These are phyloP conservation scores for Pinctada fucata DNA, from an alignment of 2,888 invertebrate species.

Conservation along the genomic window DNA sequence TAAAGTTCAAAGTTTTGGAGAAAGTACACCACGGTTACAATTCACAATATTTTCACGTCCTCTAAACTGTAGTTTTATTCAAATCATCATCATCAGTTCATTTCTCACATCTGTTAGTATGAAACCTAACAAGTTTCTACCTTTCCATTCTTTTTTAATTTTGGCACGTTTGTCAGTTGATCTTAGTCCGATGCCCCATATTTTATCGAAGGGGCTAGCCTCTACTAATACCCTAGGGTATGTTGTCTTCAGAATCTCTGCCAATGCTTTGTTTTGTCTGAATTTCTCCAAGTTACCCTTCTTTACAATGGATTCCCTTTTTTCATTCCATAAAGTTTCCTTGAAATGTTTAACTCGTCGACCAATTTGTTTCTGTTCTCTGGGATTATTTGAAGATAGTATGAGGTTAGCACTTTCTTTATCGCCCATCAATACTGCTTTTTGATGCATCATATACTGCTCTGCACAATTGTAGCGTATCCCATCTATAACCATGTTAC, in stretches of 20 bases:
- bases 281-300: constrained; percentile 69
- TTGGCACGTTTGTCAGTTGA: constrained; percentile 58
- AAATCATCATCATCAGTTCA: constrained; percentile 46
- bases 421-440: constrained; percentile 74
- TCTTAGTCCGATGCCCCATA: constrained; percentile 74
- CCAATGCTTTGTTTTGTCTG: constrained; percentile 68
- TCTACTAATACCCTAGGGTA: constrained; percentile 67
- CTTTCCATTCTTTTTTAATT: constrained; percentile 67
- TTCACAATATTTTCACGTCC: too few species aligned
- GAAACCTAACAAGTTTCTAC: constrained; percentile 70
- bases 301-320: constrained; percentile 64
- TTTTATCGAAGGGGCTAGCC: constrained; percentile 65
- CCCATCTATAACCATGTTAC: constrained; percentile 61
- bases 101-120: constrained; percentile 70
- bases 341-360: constrained; percentile 69
- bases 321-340: constrained; percentile 61
- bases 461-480: constrained; percentile 69
- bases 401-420: constrained; percentile 62
- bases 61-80: too few species aligned
- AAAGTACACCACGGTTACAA: too few species aligned
- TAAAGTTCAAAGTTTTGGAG: too few species aligned
- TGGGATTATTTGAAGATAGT: constrained; percentile 60
- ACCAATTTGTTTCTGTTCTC: constrained; percentile 69
- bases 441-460: constrained; percentile 74
- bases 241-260: constrained; percentile 60